These are phyloP conservation scores for Pollachius pollachius DNA, from an alignment of 2,113 vertebrate genomes.

Conservation along the genomic window DNA sequence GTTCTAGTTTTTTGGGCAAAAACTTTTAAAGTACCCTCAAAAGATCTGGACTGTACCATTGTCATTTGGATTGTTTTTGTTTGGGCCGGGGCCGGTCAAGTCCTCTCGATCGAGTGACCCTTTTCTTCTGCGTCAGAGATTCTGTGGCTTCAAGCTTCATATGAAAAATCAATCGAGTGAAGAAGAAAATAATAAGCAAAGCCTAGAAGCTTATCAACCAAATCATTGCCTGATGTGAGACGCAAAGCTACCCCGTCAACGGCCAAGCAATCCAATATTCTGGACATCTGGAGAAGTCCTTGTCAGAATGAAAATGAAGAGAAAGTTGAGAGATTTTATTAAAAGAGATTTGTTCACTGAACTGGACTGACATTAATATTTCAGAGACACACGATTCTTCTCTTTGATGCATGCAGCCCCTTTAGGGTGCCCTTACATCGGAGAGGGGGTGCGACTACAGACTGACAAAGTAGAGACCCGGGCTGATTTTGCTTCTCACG, in stretches of 20 bases:
- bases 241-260: constrained; percentile 44
- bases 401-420: constrained; percentile 32
- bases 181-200: constrained; percentile 42
- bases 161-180: constrained; percentile 49
- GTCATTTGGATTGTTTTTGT: too few relatives aligned
- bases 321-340: constrained; percentile 39
- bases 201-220: constrained; percentile 36
- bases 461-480: neutral
- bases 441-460: neutral
- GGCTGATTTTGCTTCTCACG: neutral
- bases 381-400: constrained; percentile 22
- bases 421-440: constrained; percentile 3
- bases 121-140: constrained; percentile 22
- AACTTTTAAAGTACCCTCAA: too few relatives aligned
- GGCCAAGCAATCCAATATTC: constrained; percentile 40
- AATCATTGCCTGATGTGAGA: constrained; percentile 56
- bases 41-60: too few relatives aligned
- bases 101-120: constrained; percentile 6
- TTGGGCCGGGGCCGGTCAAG: neutral
- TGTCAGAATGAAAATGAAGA: constrained; percentile 29
- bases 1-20: too few relatives aligned
- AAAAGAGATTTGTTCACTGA: constrained; percentile 43
- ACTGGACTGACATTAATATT: constrained; percentile 26
- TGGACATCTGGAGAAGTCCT: constrained; percentile 57
- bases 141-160: constrained; percentile 37